A percentile compares a stretch with the other conserved stretches of the same genome.
These are phyloP conservation scores for Gymnarchus niloticus DNA, from an alignment of 2,113 vertebrate species.

Conservation along the genomic window DNA sequence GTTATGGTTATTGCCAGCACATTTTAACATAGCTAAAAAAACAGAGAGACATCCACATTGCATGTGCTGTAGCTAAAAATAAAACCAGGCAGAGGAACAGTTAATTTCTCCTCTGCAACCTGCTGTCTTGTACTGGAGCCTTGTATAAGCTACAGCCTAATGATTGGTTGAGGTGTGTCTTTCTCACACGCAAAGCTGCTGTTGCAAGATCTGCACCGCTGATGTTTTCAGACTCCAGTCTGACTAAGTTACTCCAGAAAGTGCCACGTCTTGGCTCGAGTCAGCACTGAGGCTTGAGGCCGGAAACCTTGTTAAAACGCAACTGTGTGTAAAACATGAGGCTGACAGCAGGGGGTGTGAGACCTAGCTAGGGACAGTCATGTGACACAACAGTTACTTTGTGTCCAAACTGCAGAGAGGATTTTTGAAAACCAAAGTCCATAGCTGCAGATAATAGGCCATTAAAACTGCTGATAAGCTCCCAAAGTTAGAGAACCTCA, in stretches of 20 bases:
- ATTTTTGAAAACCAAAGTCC: no score
- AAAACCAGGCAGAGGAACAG: background rate
- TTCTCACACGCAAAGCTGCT: background rate
- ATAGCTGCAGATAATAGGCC: no score
- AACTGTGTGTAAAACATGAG: background rate
- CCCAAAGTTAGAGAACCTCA: background rate
- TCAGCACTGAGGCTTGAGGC: background rate
- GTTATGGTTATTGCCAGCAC: background rate
- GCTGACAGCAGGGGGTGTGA: background rate
- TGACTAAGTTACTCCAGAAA: background rate
- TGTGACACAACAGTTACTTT: background rate
- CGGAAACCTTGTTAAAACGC: background rate
- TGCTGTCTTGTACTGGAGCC: background rate
- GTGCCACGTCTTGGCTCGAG: background rate
- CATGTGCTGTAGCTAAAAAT: background rate
- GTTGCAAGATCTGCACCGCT: background rate
- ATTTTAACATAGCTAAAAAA: background rate
- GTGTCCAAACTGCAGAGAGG: background rate
- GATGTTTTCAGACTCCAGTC: background rate
- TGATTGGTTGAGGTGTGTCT: background rate
- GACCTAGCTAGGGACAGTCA: background rate
- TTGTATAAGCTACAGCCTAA: background rate
- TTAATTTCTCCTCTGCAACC: background rate
- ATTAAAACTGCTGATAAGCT: no score
- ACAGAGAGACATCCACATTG: background rate